These are phyloP conservation scores for Alethe diademata DNA, from an alignment of 2,113 vertebrate genomes.

Conservation along the genomic window DNA sequence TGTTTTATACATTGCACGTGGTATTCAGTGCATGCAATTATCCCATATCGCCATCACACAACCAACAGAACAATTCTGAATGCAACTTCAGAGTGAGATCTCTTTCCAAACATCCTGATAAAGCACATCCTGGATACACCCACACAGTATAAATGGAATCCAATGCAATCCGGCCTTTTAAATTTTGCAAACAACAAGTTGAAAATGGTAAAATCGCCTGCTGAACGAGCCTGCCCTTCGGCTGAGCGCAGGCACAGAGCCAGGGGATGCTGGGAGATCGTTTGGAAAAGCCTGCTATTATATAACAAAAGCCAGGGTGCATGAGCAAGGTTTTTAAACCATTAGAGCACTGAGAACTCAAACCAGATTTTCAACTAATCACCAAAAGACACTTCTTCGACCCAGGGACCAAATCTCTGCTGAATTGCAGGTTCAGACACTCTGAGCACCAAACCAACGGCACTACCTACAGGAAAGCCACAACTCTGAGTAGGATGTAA, in stretches of 20 bases:
- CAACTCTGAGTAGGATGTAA: not conserved
- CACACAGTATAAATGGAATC: constrained; percentile 39
- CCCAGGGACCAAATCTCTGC: not conserved
- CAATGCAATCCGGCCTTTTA: not conserved
- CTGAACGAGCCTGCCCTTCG: not conserved
- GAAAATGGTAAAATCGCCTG: not conserved
- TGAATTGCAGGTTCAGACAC: not conserved
- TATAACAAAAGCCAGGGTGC: constrained; percentile 38
- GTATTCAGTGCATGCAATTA: not conserved
- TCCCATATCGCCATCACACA: not conserved
- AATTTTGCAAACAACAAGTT: constrained; percentile 27
- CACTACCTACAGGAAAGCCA: not conserved
- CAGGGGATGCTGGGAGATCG: constrained; percentile 30
- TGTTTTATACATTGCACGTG: not conserved
- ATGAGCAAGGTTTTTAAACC: constrained; percentile 37
- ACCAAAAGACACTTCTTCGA: not conserved
- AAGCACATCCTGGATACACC: constrained; percentile 53
- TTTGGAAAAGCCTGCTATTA: constrained; percentile 26
- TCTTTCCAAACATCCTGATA: constrained; percentile 57
- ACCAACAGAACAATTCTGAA: constrained; percentile 26
- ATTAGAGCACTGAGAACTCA: constrained; percentile 45
- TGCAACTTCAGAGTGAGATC: not conserved
- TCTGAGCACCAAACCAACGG: not conserved
- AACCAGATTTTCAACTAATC: constrained; percentile 57
- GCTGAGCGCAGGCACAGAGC: not conserved